phyloP scores from a whole-genome alignment of 2,113 vertebrate species.

The Buteo buteo region DNA sequence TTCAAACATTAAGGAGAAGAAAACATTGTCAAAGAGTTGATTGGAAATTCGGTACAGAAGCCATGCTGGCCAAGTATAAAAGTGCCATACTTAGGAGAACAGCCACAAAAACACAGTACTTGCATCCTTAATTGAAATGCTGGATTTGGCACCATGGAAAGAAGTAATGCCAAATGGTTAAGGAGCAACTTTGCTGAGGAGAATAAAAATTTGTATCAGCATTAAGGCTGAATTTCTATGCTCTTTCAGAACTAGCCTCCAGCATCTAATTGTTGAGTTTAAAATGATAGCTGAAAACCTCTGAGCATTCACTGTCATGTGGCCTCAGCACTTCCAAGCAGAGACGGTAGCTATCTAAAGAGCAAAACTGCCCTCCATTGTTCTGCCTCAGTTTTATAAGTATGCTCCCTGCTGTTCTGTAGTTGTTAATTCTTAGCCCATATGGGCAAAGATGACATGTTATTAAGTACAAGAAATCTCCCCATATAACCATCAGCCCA shows the following conservation, averaged over 20 bases:
- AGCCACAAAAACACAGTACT: background rate
- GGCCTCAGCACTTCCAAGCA: background rate
- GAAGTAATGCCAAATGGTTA: background rate
- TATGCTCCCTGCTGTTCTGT: background rate
- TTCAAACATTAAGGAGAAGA: slow-evolving; percentile 1
- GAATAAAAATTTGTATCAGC: background rate
- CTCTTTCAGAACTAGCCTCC: background rate
- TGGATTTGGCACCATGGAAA: background rate
- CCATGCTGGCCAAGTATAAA: background rate
- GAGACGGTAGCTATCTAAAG: background rate
- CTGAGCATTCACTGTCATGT: background rate
- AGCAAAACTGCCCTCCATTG: background rate
- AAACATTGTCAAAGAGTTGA: background rate
- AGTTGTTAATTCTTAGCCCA: background rate
- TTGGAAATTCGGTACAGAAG: background rate
- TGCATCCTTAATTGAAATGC: background rate
- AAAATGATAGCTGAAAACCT: background rate
- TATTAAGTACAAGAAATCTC: slow-evolving; percentile 22
- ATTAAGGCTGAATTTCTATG: background rate
- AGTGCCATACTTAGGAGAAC: background rate
- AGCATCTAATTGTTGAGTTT: background rate
- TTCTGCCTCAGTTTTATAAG: background rate
- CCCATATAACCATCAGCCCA: background rate
- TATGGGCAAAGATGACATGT: background rate
- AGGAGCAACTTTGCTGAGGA: background rate